These are phyloP conservation scores for Pterocles gutturalis DNA, from an alignment of 2,113 vertebrate genomes.

Conservation along the genomic window DNA sequence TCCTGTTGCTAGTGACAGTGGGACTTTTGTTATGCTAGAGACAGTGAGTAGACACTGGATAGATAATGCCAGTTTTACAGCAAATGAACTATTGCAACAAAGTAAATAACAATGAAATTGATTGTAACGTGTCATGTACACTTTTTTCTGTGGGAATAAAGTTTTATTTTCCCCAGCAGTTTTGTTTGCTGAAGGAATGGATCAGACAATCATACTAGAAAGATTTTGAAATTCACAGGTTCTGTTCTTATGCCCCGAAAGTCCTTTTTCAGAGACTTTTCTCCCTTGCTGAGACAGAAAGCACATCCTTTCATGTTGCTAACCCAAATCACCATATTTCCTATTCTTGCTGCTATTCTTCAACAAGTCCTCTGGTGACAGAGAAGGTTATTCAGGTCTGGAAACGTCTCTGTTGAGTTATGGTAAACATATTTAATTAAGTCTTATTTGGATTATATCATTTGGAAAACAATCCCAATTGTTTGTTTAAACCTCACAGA, in stretches of 20 bases:
- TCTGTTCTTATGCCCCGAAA: neutral
- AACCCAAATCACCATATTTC: neutral
- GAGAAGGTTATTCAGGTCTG: slow-evolving; percentile 10
- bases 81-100: neutral
- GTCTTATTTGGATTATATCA: neutral
- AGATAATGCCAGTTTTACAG: neutral
- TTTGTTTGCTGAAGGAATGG: neutral
- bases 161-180: neutral
- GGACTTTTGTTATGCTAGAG: neutral
- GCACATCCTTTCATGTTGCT: neutral
- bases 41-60: neutral
- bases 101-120: neutral
- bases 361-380: neutral
- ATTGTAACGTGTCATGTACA: neutral
- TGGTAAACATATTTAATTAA: neutral
- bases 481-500: neutral
- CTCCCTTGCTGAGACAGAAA: neutral
- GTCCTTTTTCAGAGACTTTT: neutral
- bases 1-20: neutral
- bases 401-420: neutral
- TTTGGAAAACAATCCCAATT: neutral
- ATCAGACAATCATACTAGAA: neutral
- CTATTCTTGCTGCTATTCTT: neutral
- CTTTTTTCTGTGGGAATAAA: neutral
- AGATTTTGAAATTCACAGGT: neutral